Evolutionary conservation across 1,140 invertebrate species (phyloP).

Genomic region (Lordiphosa mommai): DNA sequence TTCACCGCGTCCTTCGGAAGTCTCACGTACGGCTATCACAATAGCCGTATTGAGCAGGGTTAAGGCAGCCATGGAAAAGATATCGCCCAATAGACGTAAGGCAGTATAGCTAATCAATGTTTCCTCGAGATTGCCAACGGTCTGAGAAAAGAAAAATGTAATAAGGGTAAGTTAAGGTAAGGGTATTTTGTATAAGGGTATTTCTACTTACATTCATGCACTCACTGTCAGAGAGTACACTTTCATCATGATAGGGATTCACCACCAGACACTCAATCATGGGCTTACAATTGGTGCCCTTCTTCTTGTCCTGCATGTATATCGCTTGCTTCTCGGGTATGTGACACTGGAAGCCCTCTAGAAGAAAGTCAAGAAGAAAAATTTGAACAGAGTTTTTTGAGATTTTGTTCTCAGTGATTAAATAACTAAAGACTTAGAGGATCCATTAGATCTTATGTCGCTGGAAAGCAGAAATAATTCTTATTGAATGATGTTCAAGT

Average conservation of each 20-base stretch:
- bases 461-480: too few species aligned
- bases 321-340: constrained; percentile 79
- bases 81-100: constrained; percentile 86
- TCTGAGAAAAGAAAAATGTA: constrained; percentile 17
- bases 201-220: constrained; percentile 81
- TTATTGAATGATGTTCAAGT: too few species aligned
- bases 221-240: constrained; percentile 84
- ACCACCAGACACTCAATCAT: constrained; percentile 85
- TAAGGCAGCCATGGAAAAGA: constrained; percentile 87
- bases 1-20: constrained; percentile 88
- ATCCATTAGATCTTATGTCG: too few species aligned
- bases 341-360: constrained; percentile 82
- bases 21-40: constrained; percentile 89
- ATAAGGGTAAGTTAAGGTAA: neutral
- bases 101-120: constrained; percentile 87
- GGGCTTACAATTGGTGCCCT: constrained; percentile 79
- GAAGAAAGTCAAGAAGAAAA: too few species aligned
- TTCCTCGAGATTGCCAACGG: constrained; percentile 82
- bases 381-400: too few species aligned
- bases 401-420: too few species aligned
- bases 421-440: too few species aligned
- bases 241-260: constrained; percentile 84
- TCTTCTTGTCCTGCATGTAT: constrained; percentile 69
- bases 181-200: neutral
- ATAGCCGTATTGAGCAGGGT: constrained; percentile 87